phyloP scores from a whole-genome alignment of 2,113 vertebrate genomes.

The Ardeotis arabs region DNA sequence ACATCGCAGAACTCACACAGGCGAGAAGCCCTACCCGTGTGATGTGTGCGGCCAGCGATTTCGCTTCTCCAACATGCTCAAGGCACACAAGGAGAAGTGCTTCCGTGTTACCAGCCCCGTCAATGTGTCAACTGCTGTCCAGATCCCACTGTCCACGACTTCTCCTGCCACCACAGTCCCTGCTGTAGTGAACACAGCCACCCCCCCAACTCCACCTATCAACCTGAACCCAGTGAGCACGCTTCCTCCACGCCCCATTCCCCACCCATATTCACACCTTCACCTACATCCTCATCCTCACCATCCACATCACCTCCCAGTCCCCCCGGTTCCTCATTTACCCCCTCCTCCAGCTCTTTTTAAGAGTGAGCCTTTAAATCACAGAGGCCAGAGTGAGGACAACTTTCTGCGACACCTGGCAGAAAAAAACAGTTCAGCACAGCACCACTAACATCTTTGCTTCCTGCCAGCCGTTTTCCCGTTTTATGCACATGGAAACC shows the following conservation, averaged over 20 bases:
- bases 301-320: conserved; percentile 83
- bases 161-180: conserved; percentile 78
- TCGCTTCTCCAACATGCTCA: conserved; percentile 99
- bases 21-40: conserved; percentile 97
- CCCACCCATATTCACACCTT: conserved; percentile 87
- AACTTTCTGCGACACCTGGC: conserved; percentile 90
- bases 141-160: conserved; percentile 79
- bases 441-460: conserved; percentile 81
- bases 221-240: conserved; percentile 72
- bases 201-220: conserved; percentile 61
- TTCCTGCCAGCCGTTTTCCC: background rate
- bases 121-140: conserved; percentile 80
- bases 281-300: conserved; percentile 85
- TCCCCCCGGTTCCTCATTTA: conserved; percentile 85
- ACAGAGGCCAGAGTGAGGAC: conserved; percentile 89
- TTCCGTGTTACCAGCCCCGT: conserved; percentile 94
- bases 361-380: conserved; percentile 94
- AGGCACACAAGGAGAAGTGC: conserved; percentile 97
- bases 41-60: conserved; percentile 96
- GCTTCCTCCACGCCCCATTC: conserved; percentile 72
- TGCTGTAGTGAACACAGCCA: conserved; percentile 62
- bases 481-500: background rate
- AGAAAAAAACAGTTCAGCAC: conserved; percentile 84
- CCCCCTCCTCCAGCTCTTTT: conserved; percentile 94
- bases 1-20: conserved; percentile 94